Evolutionary conservation across 2,113 vertebrate species (phyloP), one percentile per base, ranked within the genome.

Genomic region (Neotragus pygmaeus): DNA sequence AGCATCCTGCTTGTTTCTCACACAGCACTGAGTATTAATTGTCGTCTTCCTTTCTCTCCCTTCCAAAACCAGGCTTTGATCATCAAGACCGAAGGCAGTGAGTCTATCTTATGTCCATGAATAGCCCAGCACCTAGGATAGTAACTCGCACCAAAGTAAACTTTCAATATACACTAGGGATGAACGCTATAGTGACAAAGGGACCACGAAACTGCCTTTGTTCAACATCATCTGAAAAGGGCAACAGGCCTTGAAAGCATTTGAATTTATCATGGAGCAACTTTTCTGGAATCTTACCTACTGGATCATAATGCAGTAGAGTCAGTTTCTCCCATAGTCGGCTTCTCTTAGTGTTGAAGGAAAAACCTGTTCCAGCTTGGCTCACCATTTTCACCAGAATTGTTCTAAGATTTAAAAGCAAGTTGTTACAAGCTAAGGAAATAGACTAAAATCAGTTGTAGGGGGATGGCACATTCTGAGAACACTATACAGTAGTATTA

Each of bases 351-450:
- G 99, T 62, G 96, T 99, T 99, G 98, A 99, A 99, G 95, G 94
- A 97, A 97, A 98, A 99, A 81, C 99, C 99, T 0, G 99, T 99
- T 85, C 99, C 99, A 0, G 99, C 99, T 4, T 99, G 99, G 45
- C 99, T 99, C 91, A 99, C 16, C 99, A 99, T 99, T 98, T 99
- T 99, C 97, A 99, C 99, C 98, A 99, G 98, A 91, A 99, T 39
- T 47, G 98, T 99, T 62, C 99, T 99, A 62, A 73, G 96, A 95
- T 33, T 91, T 96, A 80, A 98, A 97, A 97, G 51, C 36, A 96
- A 75, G 49, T 43, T 91, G 51, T 96, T 94, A 95, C 6, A 91
- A 78, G 60, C 51, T 92, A 6, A 90, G 55, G 93, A 97, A 83
- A 95, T 53, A 51, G 23, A 84, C 23, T 73, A 85, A 70, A 49